Evolutionary conservation across 2,888 invertebrate species (phyloP), one percentile per base, ranked within the genome.

Genomic region (Saturnia pavonia): DNA sequence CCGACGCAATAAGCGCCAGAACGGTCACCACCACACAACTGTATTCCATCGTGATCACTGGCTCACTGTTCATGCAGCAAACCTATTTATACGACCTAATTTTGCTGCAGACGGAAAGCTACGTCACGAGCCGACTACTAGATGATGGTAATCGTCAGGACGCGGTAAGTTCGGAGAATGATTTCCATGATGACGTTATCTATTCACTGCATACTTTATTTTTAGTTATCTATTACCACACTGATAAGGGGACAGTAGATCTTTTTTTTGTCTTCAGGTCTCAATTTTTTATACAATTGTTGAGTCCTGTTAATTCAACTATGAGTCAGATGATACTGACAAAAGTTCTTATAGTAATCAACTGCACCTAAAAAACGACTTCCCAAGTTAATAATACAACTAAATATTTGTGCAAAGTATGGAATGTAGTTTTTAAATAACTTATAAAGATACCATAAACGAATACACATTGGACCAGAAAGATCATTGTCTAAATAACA

Each of bases 1-100:
- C 86, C 45, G 83, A 74, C 72, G 84, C 82, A 48, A 79, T 83
- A 69, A 91, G 79, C 82, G 88, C 88, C 70, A 92, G 75, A 72
- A 87, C 84, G 82, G 83, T 81, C 78, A 88, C 86, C 78, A 85
- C 86, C 73, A 88, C 86, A 82, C 88, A 77, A 82, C 81, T 76
- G 80, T 86, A 85, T 88, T 89, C 91, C 92, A 92, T 91, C 80
- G 82, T 89, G 87, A 81, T 88, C 73, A 93, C 92, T 92, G 90
- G 82, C 88, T 87, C 85, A 86, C 90, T 90, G 88, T 80, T 76
- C 82, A 80, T 79, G 80, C 80, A 77, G 83, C 85, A 81, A 85
- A 89, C 88, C 90, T 92, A 91, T 93, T 88, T 94, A 94, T 93
- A 93, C 80, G 77, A 79, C 78, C 78, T 79, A 78, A 87, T 79